Conservation (phyloP, 2,888 invertebrate genomes). For the Diarsia dahlii region DNA sequence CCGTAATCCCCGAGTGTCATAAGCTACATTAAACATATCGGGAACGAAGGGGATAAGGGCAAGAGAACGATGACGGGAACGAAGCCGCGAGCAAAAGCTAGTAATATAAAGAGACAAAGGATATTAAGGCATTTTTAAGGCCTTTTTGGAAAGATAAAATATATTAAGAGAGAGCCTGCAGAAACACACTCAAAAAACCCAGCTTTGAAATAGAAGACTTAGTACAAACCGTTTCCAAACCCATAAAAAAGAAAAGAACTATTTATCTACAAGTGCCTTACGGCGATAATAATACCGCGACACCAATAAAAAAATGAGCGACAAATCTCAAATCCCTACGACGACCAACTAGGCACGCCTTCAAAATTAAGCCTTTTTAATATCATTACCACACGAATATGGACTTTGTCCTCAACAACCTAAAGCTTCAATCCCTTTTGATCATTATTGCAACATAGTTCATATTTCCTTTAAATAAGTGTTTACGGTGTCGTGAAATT, state of each 20-base stretch:
- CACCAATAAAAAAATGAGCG: constrained; percentile 86
- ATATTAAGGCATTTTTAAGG: background rate
- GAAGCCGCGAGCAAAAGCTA: too few species aligned
- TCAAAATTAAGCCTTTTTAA: constrained; percentile 87
- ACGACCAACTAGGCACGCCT: constrained; percentile 89
- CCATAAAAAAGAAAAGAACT: constrained; percentile 67
- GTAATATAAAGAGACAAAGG: background rate
- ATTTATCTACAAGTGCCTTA: constrained; percentile 79
- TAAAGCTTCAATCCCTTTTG: constrained; percentile 61
- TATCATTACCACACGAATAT: constrained; percentile 57
- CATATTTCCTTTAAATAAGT: constrained; percentile 77
- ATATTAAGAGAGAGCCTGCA: background rate
- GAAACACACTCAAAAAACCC: constrained; percentile 10
- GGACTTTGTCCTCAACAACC: constrained; percentile 29
- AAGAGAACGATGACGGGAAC: too few species aligned
- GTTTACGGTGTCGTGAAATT: constrained; percentile 87
- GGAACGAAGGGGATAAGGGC: too few species aligned
- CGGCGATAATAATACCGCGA: constrained; percentile 84
- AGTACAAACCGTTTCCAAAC: constrained; percentile 1
- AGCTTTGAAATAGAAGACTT: constrained; percentile 7
- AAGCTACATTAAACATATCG: too few species aligned
- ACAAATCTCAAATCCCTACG: constrained; percentile 86
- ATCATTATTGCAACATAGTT: constrained; percentile 60
- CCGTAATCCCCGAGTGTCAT: too few species aligned
- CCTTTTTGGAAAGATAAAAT: fast-evolving